These are phyloP conservation scores for Apoda limacodes DNA, from an alignment of 2,888 invertebrate genomes.

Conservation along the genomic window DNA sequence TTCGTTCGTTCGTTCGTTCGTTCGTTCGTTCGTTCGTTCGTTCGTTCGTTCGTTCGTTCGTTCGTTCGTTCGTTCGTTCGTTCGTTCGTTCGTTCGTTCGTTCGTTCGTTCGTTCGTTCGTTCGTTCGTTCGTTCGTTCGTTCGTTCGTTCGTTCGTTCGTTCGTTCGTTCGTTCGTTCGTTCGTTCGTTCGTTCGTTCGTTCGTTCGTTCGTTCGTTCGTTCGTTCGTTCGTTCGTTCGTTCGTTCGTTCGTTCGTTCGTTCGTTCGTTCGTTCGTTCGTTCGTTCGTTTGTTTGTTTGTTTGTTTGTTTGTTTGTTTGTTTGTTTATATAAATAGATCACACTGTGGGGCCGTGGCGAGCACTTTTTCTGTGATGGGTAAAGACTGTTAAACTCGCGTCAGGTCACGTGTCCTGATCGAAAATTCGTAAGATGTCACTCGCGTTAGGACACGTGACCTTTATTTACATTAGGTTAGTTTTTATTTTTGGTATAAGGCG, in stretches of 20 bases:
- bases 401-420: no score
- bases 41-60: neutral
- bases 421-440: no score
- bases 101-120: neutral
- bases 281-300: no score
- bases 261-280: neutral
- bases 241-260: neutral
- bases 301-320: no score
- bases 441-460: no score
- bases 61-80: neutral
- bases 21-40: neutral
- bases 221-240: neutral
- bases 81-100: neutral
- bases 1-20: neutral
- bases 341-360: no score
- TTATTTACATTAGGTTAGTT: no score
- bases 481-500: no score
- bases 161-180: neutral
- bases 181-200: neutral
- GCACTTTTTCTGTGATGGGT: no score
- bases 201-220: neutral
- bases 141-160: neutral
- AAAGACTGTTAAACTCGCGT: no score
- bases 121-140: neutral
- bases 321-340: no score